phyloP scores from a whole-genome alignment of 2,797 vertebrate species.

The Cirrhinus mrigala region DNA sequence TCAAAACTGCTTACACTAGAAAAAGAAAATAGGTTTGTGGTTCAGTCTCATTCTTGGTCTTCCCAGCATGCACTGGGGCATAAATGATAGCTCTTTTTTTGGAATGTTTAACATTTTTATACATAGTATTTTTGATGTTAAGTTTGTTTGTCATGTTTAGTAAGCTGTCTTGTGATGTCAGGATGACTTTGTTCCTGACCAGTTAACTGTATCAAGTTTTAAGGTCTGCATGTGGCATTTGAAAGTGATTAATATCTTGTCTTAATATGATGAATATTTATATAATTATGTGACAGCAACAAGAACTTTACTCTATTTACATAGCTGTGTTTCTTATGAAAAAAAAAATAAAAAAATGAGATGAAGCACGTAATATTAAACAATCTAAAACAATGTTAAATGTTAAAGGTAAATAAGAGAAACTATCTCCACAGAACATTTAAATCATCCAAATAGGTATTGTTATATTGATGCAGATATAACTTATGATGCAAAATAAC shows the following conservation, averaged over 20 bases:
- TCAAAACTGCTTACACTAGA: slow-evolving; percentile 2
- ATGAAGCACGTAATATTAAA: not conserved
- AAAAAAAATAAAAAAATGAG: not conserved
- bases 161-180: not conserved
- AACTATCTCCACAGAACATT: not conserved
- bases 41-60: not conserved
- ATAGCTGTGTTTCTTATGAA: not conserved
- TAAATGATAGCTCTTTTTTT: not conserved
- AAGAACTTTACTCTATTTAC: not conserved
- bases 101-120: not conserved
- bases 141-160: not conserved
- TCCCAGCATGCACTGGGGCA: not conserved
- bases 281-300: not conserved
- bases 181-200: not conserved
- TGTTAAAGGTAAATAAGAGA: not conserved
- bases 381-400: not conserved
- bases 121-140: not conserved
- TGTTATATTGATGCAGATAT: not conserved
- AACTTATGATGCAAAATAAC: too few relatives aligned
- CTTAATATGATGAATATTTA: not conserved
- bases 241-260: not conserved
- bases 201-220: not conserved
- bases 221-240: not conserved
- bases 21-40: not conserved
- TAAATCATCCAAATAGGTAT: not conserved